Evolutionary conservation across 2,888 invertebrate genomes (phyloP), one percentile per base, ranked within the genome.

Genomic region (Pheosia tremula): DNA sequence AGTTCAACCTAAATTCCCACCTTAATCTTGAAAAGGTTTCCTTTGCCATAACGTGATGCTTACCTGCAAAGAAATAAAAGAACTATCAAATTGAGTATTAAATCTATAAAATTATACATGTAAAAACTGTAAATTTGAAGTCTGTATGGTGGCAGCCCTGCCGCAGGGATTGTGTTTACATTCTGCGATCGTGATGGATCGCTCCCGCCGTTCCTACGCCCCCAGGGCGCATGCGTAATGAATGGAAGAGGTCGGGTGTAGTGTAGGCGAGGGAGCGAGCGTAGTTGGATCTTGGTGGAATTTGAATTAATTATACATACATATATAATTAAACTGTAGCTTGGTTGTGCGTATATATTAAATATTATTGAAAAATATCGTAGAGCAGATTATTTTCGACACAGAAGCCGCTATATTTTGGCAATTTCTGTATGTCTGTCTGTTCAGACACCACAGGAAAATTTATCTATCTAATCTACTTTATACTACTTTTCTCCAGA

Each of bases 161-260:
- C 56, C 38, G 8, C 37, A 41, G 43, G 62, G 57, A 70, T 68
- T 68, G 69, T 76, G 75, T 76, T 76, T 77, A 76, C 75, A 73
- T 69, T 77, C 56, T 66, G 62, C 57, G 60, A 70, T 64, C 64
- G 69, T 76, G 75, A 77, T 77, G 77, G 77, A 76, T 76, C 67
- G 65, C 64, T 71, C 61, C 62, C 61, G 54, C 61, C 63, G 56
- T 63, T 71, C 47, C 43, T 63, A 61, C 70, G 63, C 60, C 57
- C 57, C 59, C 24, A 38, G 45, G 37, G 11, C 0, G 37, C 62
- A 66, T 62, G 11, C 63, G 58, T 8, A 39, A 45, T 50, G 1
- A n/a, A 63, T 66, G 13, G 61, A 57, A 53, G 61, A 24, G n/a
- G 6, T 24, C 37, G 3, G 6, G 52, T 5, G 60, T n/a, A 39